Percentiles rank a stretch among this genome's conserved stretches.
phyloP scores from a whole-genome alignment of 2,888 invertebrate species.

The Nephrocerus scutellatus region DNA sequence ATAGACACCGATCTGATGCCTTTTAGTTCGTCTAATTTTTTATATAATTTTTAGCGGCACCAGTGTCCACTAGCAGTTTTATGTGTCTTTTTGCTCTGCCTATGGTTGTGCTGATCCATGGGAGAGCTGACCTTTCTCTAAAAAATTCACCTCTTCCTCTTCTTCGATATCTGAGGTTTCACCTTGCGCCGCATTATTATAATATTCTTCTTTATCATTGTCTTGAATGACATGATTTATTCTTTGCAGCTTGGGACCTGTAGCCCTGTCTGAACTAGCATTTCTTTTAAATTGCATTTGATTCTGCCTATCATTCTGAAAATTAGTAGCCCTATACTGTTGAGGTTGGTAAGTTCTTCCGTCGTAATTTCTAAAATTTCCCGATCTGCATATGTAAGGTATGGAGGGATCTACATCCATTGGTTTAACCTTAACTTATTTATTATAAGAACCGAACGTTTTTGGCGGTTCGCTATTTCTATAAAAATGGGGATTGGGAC shows the following conservation, averaged over 20 bases:
- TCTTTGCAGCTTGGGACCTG: constrained; percentile 15
- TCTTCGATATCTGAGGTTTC: constrained; percentile 7
- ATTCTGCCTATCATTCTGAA: no score
- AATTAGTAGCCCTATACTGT: no score
- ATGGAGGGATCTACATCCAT: no score
- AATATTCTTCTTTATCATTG: constrained; percentile 2
- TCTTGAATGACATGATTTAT: constrained; percentile 15
- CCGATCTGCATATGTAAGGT: no score
- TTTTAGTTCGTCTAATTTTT: constrained; percentile 11
- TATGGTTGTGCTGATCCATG: constrained; percentile 13
- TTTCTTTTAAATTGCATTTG: no score
- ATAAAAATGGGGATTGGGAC: no score
- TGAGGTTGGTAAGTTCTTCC: no score
- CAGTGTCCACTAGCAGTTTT: constrained; percentile 17
- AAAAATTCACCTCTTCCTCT: constrained; percentile 15
- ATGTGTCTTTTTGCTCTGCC: constrained; percentile 14
- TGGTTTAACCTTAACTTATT: no score
- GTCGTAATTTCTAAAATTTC: no score
- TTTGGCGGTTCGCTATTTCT: no score
- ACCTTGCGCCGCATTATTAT: no score
- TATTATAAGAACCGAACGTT: no score
- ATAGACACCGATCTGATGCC: constrained; percentile 8
- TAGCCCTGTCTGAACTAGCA: constrained; percentile 7
- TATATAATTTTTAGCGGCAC: constrained; percentile 20
- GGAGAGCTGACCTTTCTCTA: constrained; percentile 15